Percentiles rank a stretch among this genome's conserved stretches.
phyloP scores from a whole-genome alignment of 2,888 invertebrate species.

The Strigamia maritima region DNA sequence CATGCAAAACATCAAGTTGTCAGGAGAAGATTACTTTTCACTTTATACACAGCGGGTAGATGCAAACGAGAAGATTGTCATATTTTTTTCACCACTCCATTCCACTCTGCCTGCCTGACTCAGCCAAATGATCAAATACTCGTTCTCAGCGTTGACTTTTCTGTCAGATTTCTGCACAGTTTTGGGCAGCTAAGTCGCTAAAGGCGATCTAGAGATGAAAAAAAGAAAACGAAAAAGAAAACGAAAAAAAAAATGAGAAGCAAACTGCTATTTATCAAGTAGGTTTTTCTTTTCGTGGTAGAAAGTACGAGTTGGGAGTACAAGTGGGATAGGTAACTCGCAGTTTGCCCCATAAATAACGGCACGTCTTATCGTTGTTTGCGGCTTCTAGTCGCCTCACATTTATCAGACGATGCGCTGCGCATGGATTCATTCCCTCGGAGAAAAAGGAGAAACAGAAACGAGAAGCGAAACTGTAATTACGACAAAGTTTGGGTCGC shows the following conservation, averaged over 20 bases:
- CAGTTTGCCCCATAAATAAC: background rate
- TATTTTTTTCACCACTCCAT: background rate
- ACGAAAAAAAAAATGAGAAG: background rate
- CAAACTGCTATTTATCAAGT: background rate
- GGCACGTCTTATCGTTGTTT: background rate
- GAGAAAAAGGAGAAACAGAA: background rate
- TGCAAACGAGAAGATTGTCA: conserved; percentile 17
- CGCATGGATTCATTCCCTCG: background rate
- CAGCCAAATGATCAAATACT: background rate
- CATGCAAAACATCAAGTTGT: conserved; percentile 19
- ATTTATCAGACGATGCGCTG: background rate
- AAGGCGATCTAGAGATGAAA: background rate
- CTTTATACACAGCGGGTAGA: background rate
- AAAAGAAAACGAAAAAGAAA: background rate
- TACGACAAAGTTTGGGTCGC: background rate
- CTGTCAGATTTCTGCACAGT: background rate
- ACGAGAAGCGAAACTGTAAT: background rate
- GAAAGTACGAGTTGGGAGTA: background rate
- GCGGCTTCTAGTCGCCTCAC: background rate
- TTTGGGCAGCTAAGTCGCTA: background rate
- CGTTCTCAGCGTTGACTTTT: background rate
- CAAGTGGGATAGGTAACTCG: background rate
- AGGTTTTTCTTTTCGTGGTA: background rate
- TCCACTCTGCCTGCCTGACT: background rate
- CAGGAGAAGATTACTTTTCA: conserved; percentile 20